Evolutionary conservation across 2,797 vertebrate genomes (phyloP).

Genomic region (Percopsis omiscomaycus): DNA sequence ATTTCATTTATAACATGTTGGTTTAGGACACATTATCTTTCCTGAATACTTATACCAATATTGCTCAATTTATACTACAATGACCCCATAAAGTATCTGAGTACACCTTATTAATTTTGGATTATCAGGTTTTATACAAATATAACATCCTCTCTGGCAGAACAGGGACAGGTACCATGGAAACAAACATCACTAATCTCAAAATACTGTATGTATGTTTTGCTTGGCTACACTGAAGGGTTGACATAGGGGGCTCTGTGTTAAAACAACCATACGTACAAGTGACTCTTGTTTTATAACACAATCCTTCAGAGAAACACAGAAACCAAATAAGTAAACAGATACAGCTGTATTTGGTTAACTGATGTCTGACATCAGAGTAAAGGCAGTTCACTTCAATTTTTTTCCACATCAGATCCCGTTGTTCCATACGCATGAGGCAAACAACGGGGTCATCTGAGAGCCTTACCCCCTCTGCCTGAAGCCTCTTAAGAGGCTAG

Average conservation of each 20-base stretch:
- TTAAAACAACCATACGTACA: conserved; percentile 54
- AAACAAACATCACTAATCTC: conserved; percentile 25
- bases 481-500: conserved; percentile 38
- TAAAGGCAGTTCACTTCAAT: background rate
- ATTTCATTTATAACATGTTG: conserved; percentile 15
- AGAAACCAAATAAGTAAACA: background rate
- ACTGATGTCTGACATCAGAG: background rate
- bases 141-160: background rate
- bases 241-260: conserved; percentile 55
- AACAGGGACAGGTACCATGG: conserved; percentile 23
- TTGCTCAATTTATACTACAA: conserved; percentile 25
- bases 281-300: conserved; percentile 28
- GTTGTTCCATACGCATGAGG: conserved; percentile 20
- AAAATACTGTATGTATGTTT: conserved; percentile 32
- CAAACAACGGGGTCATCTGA: conserved; percentile 17
- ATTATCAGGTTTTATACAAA: conserved; percentile 13
- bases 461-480: conserved; percentile 15
- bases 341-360: conserved; percentile 19
- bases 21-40: conserved; percentile 39
- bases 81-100: background rate
- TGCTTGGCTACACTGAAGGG: conserved; percentile 46
- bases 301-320: conserved; percentile 5
- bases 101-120: conserved; percentile 18
- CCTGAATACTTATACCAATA: conserved; percentile 3
- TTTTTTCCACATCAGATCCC: conserved; percentile 9